Evolutionary conservation across 2,888 invertebrate genomes (phyloP).

Genomic region (Lamellibrachia columna): DNA sequence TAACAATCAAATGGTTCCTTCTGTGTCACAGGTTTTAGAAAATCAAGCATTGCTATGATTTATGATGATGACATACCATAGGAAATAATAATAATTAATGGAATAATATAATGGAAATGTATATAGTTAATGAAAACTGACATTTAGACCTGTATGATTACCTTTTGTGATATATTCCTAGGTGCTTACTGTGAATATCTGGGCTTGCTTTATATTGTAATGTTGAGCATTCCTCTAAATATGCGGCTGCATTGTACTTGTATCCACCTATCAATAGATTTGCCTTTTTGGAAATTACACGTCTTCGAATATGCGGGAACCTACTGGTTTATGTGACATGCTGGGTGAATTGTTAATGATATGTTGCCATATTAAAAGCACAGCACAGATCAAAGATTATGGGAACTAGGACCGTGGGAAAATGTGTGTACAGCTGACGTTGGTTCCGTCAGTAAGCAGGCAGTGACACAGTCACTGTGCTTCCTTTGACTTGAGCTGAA

Average conservation of each 20-base stretch:
- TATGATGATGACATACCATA: too few species aligned
- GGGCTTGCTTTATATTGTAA: background rate
- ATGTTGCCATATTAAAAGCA: constrained; percentile 9
- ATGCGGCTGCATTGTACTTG: background rate
- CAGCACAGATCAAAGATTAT: constrained; percentile 6
- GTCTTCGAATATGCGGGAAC: background rate
- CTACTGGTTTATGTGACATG: background rate
- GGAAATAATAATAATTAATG: too few species aligned
- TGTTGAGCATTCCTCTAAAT: background rate
- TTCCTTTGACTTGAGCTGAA: background rate
- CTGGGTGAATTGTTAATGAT: background rate
- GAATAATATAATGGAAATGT: background rate
- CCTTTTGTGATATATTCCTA: background rate
- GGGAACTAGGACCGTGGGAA: background rate
- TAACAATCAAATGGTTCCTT: background rate
- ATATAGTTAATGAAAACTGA: background rate
- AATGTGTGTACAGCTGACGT: background rate
- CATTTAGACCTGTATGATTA: background rate
- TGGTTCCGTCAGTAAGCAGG: background rate
- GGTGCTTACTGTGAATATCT: background rate
- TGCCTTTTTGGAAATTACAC: background rate
- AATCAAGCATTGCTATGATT: background rate
- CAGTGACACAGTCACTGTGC: background rate
- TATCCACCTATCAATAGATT: background rate
- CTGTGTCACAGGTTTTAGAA: background rate